Evolutionary conservation across 2,113 vertebrate genomes (phyloP), one percentile per base, ranked within the genome.

Genomic region (Piprites chloris): DNA sequence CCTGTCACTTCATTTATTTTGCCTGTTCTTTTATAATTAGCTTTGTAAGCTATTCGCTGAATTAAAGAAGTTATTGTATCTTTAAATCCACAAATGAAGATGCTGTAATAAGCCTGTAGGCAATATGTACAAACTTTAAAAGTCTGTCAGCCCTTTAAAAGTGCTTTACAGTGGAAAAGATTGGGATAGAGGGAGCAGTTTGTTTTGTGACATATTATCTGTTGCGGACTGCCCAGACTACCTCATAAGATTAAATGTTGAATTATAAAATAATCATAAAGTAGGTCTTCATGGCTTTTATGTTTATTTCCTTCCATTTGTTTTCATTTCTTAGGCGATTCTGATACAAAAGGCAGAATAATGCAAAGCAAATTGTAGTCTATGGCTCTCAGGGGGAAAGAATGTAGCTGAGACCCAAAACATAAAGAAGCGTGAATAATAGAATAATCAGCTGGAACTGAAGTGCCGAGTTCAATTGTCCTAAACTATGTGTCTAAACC

Each of bases 251-350:
- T 76, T 94, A 93, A 90, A 90, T 90, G 93, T 88, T 94, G 79
- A 85, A 93, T 93, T 80, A 76, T 74, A 85, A 94, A 91, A 88
- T 91, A 93, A 90, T 85, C 49, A 77, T 86, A 83, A 80, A 59
- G 62, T 42, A 66, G 53, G 22, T 87, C n/a, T 33, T 93, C 58
- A 35, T 90, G 50, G 41, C 33, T 93, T 96, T 85, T 92, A 74
- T 90, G 37, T 94, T 93, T 94, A 87, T 95, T 93, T 93, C 37
- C 84, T 95, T 85, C 85, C 78, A 96, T 94, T 90, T 93, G 69
- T 95, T 93, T 95, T 88, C 92, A 85, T 95, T 97, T 94, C 89
- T 76, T 79, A 37, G 27, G 78, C 53, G 87, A 69, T 94, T 91
- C 78, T 97, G 39, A 75, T 91, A 84, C 42, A 83, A 96, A 94